phyloP scores from a whole-genome alignment of 2,113 vertebrate species.

The Pelvicachromis taeniatus region DNA sequence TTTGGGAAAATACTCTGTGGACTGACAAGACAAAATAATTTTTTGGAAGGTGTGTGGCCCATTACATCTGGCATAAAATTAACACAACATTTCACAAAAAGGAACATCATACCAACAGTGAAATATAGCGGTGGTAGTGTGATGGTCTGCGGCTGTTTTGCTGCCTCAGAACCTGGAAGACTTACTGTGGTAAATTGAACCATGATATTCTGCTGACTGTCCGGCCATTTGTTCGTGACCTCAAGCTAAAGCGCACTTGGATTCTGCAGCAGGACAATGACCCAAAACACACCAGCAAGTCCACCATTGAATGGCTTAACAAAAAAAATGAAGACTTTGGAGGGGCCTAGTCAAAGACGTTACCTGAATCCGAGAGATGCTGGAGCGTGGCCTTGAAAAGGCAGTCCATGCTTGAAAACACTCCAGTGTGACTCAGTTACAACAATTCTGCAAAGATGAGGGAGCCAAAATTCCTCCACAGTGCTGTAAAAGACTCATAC shows the following conservation, averaged over 20 bases:
- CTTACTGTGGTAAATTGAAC: neutral
- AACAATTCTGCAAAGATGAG: too few relatives aligned
- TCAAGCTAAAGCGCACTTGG: rapidly evolving
- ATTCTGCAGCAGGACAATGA: neutral
- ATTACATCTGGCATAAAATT: neutral
- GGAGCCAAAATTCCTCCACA: too few relatives aligned
- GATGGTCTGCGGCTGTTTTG: neutral
- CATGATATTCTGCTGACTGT: neutral
- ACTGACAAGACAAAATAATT: neutral
- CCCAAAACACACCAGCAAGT: too few relatives aligned
- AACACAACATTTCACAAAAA: neutral
- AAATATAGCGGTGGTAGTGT: rapidly evolving
- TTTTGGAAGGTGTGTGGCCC: neutral
- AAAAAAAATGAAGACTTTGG: too few relatives aligned
- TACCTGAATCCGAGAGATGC: too few relatives aligned
- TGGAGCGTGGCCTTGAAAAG: too few relatives aligned
- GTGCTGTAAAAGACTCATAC: too few relatives aligned
- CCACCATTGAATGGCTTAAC: too few relatives aligned
- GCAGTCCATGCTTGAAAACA: too few relatives aligned
- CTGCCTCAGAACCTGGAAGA: neutral
- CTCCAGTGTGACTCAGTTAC: too few relatives aligned
- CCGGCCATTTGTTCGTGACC: neutral
- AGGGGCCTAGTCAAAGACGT: too few relatives aligned
- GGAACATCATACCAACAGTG: neutral
- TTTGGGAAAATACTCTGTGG: too few relatives aligned